Evolutionary conservation across 2,797 vertebrate species (phyloP), one percentile per base, ranked within the genome.

Genomic region (Protosalanx chinensis): DNA sequence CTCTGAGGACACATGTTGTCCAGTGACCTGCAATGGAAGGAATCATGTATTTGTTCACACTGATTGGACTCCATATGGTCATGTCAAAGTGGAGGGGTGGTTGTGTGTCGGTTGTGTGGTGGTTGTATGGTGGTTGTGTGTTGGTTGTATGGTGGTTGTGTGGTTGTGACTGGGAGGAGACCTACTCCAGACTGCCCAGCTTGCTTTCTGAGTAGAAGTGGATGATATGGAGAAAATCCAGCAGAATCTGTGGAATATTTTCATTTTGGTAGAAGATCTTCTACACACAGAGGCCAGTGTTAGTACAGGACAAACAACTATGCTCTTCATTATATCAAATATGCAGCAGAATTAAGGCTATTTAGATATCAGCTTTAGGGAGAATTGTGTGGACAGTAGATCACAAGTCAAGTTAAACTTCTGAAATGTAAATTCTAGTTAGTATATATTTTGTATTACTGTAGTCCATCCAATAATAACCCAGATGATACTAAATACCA

Each of bases 221-320:
- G 83, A 81, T 92, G 8, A 94, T 61, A 0, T 91, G 87, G 30
- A 94, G 91, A 74, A 94, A 94, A 84, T 94, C 91, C 77, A 94
- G 84, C 72, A 94, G 85, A 61, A 90, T 87, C 73, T 93, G 91
- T 1, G 93, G 92, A 74, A 93, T 91, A 0, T 87, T 85, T 61
- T 93, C 90, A 32, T 91, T 82, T n/a, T 89, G 84, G 74, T 87
- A 88, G 64, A 94, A 87, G 74, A 93, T 81, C 0, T 87, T 88
- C 92, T 94, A 66, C 23, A 59, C 29, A 32, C 69, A 35, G 41
- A 10, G 27, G 18, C 16, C 59, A 64, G 41, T 64, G 57, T 53
- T 6, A 70, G 1, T 41, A 29, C 3, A 60, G 67, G 2, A 27
- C n/a, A 32, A 18, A 58, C 23, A 67, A 41, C 16, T 30, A 3